These are phyloP conservation scores for Diceros bicornis DNA, from an alignment of 2,797 vertebrate species.

Conservation along the genomic window DNA sequence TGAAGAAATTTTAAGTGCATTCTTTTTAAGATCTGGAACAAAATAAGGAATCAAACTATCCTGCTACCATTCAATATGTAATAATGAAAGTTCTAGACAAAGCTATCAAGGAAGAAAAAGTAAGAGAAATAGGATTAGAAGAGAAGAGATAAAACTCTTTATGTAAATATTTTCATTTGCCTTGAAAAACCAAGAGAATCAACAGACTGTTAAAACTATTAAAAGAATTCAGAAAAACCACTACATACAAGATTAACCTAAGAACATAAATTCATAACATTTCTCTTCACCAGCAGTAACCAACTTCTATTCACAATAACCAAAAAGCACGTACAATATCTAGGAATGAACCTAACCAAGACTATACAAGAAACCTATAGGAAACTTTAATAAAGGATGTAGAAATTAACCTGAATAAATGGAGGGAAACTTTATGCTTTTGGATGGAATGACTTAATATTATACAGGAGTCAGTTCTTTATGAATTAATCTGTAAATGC, in stretches of 20 bases:
- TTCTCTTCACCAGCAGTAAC: conserved; percentile 9
- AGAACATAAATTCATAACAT: background rate
- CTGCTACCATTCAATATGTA: background rate
- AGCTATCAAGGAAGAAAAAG: background rate
- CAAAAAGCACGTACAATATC: background rate
- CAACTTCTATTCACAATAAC: background rate
- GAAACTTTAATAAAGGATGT: background rate
- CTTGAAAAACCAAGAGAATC: conserved; percentile 30
- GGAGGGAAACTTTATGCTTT: background rate
- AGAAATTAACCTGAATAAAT: conserved; percentile 13
- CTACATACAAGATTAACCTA: background rate
- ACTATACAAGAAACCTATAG: background rate
- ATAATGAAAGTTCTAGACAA: background rate
- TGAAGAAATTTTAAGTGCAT: background rate
- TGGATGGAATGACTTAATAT: background rate
- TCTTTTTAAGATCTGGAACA: conserved; percentile 15
- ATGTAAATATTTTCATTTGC: background rate
- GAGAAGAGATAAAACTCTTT: background rate
- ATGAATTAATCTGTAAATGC: background rate
- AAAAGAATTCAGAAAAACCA: background rate
- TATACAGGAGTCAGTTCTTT: background rate
- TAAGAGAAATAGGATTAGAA: background rate
- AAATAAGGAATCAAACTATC: background rate
- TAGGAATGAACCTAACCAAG: background rate
- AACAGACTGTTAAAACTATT: background rate